Evolutionary conservation across 2,888 invertebrate genomes (phyloP).

Genomic region (Drosophila leonis): DNA sequence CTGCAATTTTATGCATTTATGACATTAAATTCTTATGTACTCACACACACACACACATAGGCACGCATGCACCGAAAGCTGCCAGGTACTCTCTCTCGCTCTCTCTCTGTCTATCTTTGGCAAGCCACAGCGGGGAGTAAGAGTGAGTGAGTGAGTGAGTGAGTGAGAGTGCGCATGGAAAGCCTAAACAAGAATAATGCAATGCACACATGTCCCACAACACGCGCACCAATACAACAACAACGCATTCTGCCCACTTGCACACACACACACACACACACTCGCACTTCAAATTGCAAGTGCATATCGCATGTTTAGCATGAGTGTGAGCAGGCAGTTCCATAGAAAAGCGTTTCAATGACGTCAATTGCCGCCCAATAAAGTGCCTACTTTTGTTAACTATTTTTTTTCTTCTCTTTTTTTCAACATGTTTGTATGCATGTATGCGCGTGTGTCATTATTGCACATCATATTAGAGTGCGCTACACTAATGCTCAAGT

Average conservation of each 20-base stretch:
- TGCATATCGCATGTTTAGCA: slow-evolving; percentile 49
- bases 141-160: slow-evolving; percentile 38
- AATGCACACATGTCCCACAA: slow-evolving; percentile 60
- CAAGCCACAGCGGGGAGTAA: slow-evolving; percentile 15
- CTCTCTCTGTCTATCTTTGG: slow-evolving; percentile 23
- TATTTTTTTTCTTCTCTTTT: slow-evolving; percentile 2
- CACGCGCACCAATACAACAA: slow-evolving; percentile 71
- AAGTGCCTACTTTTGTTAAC: slow-evolving; percentile 37
- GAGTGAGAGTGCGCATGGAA: slow-evolving; percentile 61
- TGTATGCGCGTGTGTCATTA: slow-evolving; percentile 7
- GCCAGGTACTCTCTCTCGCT: slow-evolving; percentile 39
- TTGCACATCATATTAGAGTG: slow-evolving; percentile 12
- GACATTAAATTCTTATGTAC: slow-evolving; percentile 58
- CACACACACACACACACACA: slow-evolving; percentile 15
- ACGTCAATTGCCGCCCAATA: slow-evolving; percentile 67
- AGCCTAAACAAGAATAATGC: slow-evolving; percentile 73
- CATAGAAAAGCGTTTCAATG: slow-evolving; percentile 59
- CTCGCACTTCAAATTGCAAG: slow-evolving; percentile 59
- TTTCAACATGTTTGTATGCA: background rate
- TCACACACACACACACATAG: slow-evolving; percentile 16
- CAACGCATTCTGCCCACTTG: slow-evolving; percentile 47
- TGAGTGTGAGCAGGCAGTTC: slow-evolving; percentile 46
- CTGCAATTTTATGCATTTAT: slow-evolving; percentile 80
- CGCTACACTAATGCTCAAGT: slow-evolving; percentile 11
- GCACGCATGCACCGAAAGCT: slow-evolving; percentile 44